Conservation (phyloP, 92 coral and sea anemone species). For the Montipora capitata region DNA sequence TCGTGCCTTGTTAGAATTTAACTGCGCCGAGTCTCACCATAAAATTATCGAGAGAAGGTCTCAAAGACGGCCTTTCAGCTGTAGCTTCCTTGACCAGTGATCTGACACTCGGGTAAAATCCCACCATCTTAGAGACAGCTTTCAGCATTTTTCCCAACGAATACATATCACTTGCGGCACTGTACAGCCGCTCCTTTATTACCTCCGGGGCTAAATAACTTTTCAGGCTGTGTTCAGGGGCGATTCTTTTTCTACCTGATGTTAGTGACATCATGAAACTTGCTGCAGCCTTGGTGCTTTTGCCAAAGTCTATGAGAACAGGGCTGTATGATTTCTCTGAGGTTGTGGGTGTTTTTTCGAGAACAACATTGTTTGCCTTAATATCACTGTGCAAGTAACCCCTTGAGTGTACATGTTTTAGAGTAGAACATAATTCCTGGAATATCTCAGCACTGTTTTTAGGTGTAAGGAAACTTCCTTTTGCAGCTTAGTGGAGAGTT, state of each 20-base stretch:
- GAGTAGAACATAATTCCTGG: background rate
- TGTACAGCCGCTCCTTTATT: background rate
- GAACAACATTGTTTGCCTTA: background rate
- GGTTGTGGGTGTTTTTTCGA: background rate
- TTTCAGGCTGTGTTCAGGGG: background rate
- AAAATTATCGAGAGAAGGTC: background rate
- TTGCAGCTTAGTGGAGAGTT: background rate
- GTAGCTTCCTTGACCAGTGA: background rate
- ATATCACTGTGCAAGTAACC: background rate
- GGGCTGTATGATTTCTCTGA: background rate
- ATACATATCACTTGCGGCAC: slow-evolving; percentile 16
- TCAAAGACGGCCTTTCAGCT: no score
- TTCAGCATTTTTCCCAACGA: slow-evolving; percentile 10
- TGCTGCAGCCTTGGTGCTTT: background rate
- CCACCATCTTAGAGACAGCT: background rate
- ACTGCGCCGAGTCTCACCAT: background rate
- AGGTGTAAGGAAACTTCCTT: background rate
- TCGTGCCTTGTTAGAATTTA: background rate
- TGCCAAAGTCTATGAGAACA: slow-evolving; percentile 10
- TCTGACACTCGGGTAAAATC: slow-evolving; percentile 3
- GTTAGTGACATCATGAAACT: no score
- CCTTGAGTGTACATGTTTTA: background rate
- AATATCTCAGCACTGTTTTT: background rate
- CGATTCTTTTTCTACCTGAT: background rate
- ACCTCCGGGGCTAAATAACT: background rate